phyloP scores from a whole-genome alignment of 1,140 invertebrate genomes.

The Mycetomoellerius zeteki region DNA sequence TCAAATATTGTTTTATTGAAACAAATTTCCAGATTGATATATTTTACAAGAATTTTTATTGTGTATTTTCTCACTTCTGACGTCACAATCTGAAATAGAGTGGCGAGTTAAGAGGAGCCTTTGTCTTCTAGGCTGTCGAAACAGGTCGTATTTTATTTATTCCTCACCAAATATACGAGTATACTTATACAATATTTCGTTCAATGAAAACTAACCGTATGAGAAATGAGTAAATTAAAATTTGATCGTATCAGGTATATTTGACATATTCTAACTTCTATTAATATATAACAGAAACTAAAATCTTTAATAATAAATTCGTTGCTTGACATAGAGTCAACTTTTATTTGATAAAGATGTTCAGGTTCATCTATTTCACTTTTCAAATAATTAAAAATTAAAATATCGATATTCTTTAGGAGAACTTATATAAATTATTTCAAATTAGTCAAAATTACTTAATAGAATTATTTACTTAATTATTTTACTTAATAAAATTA shows the following conservation, averaged over 20 bases:
- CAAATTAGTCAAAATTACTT: neutral
- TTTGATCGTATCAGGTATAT: neutral
- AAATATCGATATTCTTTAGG: neutral
- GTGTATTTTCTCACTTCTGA: no score
- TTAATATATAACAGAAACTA: neutral
- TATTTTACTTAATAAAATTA: no score
- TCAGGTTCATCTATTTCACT: no score
- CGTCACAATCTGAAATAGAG: no score
- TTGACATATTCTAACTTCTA: neutral
- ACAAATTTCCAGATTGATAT: no score
- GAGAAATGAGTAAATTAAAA: neutral
- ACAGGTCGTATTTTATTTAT: neutral
- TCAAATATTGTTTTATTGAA: no score
- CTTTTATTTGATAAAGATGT: neutral
- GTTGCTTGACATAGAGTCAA: neutral
- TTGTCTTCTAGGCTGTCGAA: no score
- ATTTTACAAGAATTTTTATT: no score
- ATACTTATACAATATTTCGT: neutral
- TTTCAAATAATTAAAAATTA: neutral
- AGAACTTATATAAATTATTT: neutral
- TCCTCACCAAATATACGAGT: neutral
- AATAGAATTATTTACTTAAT: no score
- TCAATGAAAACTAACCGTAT: neutral
- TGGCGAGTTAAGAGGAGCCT: no score
- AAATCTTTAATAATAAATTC: neutral